Base-by-base conservation (phyloP, 30 jellyfish, hydroid and myxozoan species). In the Cassiopea xamachana region DNA sequence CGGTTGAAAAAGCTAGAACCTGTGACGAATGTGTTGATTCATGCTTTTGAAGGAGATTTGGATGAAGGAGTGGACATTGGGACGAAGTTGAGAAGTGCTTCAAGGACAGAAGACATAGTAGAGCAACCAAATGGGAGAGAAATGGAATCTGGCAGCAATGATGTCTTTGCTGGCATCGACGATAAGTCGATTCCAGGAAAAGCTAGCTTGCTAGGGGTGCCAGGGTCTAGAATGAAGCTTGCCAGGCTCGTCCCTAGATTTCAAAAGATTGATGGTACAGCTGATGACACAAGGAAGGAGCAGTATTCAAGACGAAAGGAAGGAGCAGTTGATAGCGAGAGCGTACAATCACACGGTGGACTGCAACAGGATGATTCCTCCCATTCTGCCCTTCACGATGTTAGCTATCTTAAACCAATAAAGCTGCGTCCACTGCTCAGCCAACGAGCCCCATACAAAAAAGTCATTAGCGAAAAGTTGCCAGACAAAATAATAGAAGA, bases 121-220 rank as follows among this genome's bases (percentile, higher is more conserved):
- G 69, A 49, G 50, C 81, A n/a, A 60, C 27, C 49, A 77, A 46
- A 67, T 12, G 67, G 67, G 6, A 17, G 80, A 71, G 55, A 43
- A 1, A n/a, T 43, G 1, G 80, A 71, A 2, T 1, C 80, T 71
- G 80, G 80, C 1, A 71, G 80, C 19, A 71, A 60, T 5, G 94
- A 87, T 48, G 77, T 87, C 1, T 87, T 87, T 64, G 94, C 94
- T 17, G 89, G 80, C 17, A 69, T 79, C 2, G 94, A 87, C 59
- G 74, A 55, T 1, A 82, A 16, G 17, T 15, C 50, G 1, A 47
- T 39, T 12, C 82, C 47, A 48, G 87, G 87, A 18, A 60, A 78
- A 51, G 55, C 6, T 5, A 16, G 80, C 55, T 2, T 19, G 4
- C 7, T 71, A 5, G 55, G 43, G 19, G 2, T 39, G 19, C 80